Evolutionary conservation across 92 coral and sea anemone genomes (phyloP), one percentile per base, ranked within the genome.

Genomic region (Porites cylindrica): DNA sequence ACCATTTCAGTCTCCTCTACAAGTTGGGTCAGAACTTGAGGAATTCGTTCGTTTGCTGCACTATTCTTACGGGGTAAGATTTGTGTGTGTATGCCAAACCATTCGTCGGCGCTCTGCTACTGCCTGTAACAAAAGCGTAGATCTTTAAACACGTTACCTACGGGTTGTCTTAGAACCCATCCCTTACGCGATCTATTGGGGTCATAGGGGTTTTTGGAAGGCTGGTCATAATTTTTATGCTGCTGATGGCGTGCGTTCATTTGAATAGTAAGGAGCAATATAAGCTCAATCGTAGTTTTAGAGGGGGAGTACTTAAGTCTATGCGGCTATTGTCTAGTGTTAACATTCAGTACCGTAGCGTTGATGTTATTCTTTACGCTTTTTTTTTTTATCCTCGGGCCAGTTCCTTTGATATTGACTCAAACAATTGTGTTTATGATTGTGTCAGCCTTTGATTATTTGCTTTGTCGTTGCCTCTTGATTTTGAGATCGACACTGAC

Each of bases 81-180:
- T 59, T 0, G 47, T 84, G 11, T 74, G 81, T 64, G 88, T 84
- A 13, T 84, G 88, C 88, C 88, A 75, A 75, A 75, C 82, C 32
- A 61, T 84, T 82, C 2, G 14, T 67, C 74, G 51, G 9, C 47
- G 71, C 38, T 47, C 77, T 11, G 59, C 50, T 26, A 59, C 77
- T 11, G 77, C 8, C 17, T 72, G 51, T 18, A 72, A 72, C 53
- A 26, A 18, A 29, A 59, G 59, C 51, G 77, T 47, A 10, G 60
- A 20, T 17, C 60, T 60, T 18, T 14, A 51, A 17, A 72, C 18
- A 17, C 50, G 51, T 50, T 72, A 53, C 23, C 47, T 83, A 18
- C 21, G 50, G n/a, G 72, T 63, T 11, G 76, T 86, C 2, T n/a
- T 86, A 6, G 79, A 78, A 29, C 56, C 90, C 3, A 77, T 86